phyloP scores from a whole-genome alignment of 2,888 invertebrate genomes.

The Orthonevra nobilis region DNA sequence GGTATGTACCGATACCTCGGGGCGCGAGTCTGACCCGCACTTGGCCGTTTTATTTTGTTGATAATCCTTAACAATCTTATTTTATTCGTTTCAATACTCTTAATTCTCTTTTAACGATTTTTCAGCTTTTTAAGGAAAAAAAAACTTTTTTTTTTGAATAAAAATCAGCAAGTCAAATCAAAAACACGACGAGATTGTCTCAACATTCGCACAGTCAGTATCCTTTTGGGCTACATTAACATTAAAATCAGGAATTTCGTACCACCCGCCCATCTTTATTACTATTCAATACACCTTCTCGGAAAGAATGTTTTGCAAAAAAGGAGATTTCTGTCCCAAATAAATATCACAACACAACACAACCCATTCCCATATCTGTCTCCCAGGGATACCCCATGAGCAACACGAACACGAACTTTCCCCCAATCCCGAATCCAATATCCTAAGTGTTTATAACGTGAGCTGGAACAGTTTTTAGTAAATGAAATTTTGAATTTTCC shows the following conservation, averaged over 20 bases:
- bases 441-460: conserved; percentile 54
- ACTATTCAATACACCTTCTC: conserved; percentile 3
- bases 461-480: conserved; percentile 51
- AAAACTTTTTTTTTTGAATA: background rate
- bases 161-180: background rate
- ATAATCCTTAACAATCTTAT: too few species aligned
- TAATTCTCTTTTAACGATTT: background rate
- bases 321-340: conserved; percentile 9
- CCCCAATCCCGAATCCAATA: conserved; percentile 50
- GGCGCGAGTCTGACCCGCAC: too few species aligned
- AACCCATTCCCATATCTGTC: conserved; percentile 54
- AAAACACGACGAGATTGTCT: too few species aligned
- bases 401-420: background rate
- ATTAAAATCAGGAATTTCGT: conserved; percentile 3
- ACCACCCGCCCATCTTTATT: background rate
- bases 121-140: background rate
- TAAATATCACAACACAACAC: conserved; percentile 17
- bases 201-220: too few species aligned
- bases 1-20: too few species aligned
- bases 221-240: too few species aligned
- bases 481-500: conserved; percentile 68
- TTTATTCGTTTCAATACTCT: too few species aligned
- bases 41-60: too few species aligned
- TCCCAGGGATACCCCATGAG: conserved; percentile 6
- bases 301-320: background rate